These are phyloP conservation scores for Himantopus leucocephalus DNA, from an alignment of 2,113 vertebrate genomes.

Conservation along the genomic window DNA sequence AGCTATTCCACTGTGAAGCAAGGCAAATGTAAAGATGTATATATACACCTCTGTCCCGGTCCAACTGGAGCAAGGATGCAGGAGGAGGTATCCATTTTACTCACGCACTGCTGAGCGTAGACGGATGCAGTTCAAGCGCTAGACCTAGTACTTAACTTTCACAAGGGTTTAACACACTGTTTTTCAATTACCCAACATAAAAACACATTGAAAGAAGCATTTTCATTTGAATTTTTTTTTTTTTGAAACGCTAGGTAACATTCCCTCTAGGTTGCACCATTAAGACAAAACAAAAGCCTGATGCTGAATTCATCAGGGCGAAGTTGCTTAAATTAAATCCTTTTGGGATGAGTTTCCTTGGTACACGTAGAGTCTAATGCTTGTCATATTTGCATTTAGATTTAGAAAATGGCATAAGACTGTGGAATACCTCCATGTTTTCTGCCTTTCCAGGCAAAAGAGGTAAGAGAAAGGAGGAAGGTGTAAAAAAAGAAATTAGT, in stretches of 20 bases:
- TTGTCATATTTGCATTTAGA: background rate
- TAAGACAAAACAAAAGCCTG: background rate
- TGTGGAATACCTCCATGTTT: background rate
- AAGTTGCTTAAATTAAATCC: background rate
- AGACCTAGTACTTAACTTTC: background rate
- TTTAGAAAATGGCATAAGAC: background rate
- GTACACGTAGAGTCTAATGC: background rate
- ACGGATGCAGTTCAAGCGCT: background rate
- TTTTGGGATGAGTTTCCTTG: background rate
- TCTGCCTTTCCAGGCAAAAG: background rate
- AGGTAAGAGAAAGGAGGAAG: background rate
- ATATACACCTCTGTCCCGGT: background rate
- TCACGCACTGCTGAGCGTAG: rapidly evolving
- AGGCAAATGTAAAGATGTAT: background rate
- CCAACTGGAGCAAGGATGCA: background rate
- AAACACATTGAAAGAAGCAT: background rate
- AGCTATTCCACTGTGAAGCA: background rate
- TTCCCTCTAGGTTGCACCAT: background rate
- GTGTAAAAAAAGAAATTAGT: background rate
- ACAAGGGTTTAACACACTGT: background rate
- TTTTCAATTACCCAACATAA: background rate
- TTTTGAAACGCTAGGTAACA: background rate
- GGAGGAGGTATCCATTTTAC: background rate
- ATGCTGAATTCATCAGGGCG: background rate
- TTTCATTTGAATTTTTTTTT: background rate